Evolutionary conservation across 2,888 invertebrate genomes (phyloP).

Genomic region (Drosophila crucigera): DNA sequence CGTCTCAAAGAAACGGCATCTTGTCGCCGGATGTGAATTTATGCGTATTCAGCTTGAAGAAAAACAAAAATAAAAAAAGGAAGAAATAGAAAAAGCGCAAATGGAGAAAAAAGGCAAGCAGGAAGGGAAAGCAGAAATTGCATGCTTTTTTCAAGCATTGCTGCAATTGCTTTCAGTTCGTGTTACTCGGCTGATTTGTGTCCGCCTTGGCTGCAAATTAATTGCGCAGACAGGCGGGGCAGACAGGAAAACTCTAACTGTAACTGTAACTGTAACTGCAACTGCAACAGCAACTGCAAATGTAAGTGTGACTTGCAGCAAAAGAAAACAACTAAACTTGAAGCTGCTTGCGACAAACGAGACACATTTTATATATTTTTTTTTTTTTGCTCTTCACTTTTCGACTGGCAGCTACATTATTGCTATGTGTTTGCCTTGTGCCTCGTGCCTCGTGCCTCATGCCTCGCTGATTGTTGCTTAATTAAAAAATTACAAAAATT

Average conservation of each 20-base stretch:
- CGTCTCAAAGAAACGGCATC: constrained; percentile 51
- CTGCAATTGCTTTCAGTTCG: constrained; percentile 60
- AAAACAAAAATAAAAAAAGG: constrained; percentile 7
- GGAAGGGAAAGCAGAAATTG: background rate
- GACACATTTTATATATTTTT: constrained; percentile 6
- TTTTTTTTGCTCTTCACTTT: background rate
- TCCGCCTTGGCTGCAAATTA: constrained; percentile 75
- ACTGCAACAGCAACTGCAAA: constrained; percentile 23
- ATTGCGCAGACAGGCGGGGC: constrained; percentile 69
- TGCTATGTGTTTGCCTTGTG: constrained; percentile 18
- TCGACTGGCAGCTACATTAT: constrained; percentile 55
- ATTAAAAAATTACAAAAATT: constrained; percentile 76
- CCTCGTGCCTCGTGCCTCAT: constrained; percentile 7
- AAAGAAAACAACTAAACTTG: background rate
- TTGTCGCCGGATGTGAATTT: constrained; percentile 80
- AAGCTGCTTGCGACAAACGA: constrained; percentile 21
- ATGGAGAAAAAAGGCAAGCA: background rate
- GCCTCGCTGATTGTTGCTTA: constrained; percentile 72
- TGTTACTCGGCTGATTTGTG: constrained; percentile 68
- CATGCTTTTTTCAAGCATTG: constrained; percentile 18
- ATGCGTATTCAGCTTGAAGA: constrained; percentile 74
- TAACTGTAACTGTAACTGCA: constrained; percentile 28
- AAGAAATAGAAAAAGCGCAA: background rate
- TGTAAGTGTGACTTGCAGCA: constrained; percentile 23
- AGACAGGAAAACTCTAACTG: constrained; percentile 47